phyloP scores from a whole-genome alignment of 2,888 invertebrate species.

The Lepidochrysops patricia region DNA sequence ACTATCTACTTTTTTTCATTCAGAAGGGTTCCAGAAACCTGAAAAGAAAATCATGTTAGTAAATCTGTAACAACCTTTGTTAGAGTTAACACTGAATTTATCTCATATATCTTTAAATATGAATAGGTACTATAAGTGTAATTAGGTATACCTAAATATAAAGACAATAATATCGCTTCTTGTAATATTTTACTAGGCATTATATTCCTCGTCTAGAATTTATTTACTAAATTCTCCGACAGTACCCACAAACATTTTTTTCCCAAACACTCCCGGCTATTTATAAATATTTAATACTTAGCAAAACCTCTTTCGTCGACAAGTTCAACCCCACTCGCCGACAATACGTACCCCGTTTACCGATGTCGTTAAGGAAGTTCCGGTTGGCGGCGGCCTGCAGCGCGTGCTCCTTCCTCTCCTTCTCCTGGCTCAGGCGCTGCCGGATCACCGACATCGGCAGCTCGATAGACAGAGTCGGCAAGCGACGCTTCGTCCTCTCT shows the following conservation, averaged over 20 bases:
- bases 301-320: not conserved
- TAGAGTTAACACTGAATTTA: too few species aligned
- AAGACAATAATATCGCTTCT: too few species aligned
- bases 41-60: not conserved
- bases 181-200: too few species aligned
- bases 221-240: too few species aligned
- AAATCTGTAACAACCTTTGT: not conserved
- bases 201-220: too few species aligned
- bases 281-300: too few species aligned
- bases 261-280: too few species aligned
- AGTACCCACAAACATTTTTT: not conserved
- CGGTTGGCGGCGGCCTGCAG: constrained; percentile 77
- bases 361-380: constrained; percentile 81
- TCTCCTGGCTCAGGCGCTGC: constrained; percentile 84
- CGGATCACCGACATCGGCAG: constrained; percentile 90
- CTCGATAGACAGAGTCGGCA: constrained; percentile 86
- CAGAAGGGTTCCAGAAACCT: constrained; percentile 8
- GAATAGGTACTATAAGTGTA: too few species aligned
- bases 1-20: not conserved
- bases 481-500: constrained; percentile 71
- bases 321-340: not conserved
- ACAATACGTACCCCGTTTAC: constrained; percentile 76
- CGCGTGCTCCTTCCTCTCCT: constrained; percentile 80
- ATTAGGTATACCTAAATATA: too few species aligned
- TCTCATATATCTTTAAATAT: too few species aligned